Evolutionary conservation across 2,797 vertebrate species (phyloP).

Genomic region (Pipistrellus kuhlii): DNA sequence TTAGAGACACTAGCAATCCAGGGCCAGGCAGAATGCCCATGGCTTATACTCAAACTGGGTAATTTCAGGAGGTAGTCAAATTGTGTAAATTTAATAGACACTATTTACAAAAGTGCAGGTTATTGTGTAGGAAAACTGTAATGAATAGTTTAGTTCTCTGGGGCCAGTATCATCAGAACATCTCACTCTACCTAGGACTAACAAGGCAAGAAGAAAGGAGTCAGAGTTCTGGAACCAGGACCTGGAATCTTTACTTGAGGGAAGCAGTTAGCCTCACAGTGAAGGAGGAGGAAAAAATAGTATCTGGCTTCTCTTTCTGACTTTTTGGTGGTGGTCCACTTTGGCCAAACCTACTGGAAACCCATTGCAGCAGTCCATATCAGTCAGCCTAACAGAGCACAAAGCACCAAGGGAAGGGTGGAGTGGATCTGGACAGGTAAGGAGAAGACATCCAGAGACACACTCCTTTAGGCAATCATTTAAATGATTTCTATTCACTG

Average conservation of each 20-base stretch:
- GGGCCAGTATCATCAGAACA: background rate
- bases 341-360: background rate
- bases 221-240: background rate
- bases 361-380: rapidly evolving
- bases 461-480: background rate
- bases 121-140: background rate
- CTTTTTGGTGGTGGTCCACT: background rate
- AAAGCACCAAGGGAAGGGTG: background rate
- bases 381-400: background rate
- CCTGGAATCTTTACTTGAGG: background rate
- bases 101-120: slow-evolving; percentile 40
- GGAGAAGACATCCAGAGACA: background rate
- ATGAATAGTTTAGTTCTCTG: too few relatives aligned
- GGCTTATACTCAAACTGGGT: background rate
- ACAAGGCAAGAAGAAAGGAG: background rate
- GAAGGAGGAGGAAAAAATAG: background rate
- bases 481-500: background rate
- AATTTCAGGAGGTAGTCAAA: slow-evolving; percentile 3
- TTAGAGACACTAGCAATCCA: background rate
- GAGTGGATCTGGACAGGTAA: background rate
- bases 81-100: slow-evolving; percentile 46
- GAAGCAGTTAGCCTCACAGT: background rate
- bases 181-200: background rate
- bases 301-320: background rate
- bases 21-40: background rate